Conservation (phyloP, 2,113 vertebrate genomes). For the Muntiacus reevesi region DNA sequence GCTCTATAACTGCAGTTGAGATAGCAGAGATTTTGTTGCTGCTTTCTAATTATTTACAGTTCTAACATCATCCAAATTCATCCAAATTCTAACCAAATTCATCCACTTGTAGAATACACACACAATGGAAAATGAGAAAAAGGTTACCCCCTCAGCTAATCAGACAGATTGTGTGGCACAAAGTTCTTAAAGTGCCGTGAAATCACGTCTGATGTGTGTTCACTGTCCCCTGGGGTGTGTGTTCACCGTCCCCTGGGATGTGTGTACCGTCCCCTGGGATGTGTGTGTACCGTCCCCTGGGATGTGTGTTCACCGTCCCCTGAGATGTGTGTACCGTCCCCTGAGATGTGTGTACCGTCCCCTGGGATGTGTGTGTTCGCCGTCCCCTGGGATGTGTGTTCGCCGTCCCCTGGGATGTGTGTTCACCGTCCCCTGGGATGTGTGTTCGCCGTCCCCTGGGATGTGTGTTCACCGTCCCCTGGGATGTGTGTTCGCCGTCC, state of each 20-base stretch:
- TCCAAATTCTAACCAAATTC: neutral
- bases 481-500: neutral
- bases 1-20: neutral
- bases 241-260: neutral
- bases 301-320: neutral
- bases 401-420: neutral
- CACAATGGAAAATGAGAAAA: neutral
- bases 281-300: neutral
- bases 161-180: neutral
- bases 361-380: neutral
- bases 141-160: neutral
- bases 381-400: neutral
- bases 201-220: neutral
- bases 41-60: neutral
- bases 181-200: neutral
- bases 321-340: neutral
- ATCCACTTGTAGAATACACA: neutral
- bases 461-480: neutral
- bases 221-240: neutral
- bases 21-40: neutral
- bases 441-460: neutral
- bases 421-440: neutral
- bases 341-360: neutral
- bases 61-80: neutral
- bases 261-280: neutral